Base-by-base conservation (phyloP, 1,140 invertebrate genomes). In the Eciton burchellii region DNA sequence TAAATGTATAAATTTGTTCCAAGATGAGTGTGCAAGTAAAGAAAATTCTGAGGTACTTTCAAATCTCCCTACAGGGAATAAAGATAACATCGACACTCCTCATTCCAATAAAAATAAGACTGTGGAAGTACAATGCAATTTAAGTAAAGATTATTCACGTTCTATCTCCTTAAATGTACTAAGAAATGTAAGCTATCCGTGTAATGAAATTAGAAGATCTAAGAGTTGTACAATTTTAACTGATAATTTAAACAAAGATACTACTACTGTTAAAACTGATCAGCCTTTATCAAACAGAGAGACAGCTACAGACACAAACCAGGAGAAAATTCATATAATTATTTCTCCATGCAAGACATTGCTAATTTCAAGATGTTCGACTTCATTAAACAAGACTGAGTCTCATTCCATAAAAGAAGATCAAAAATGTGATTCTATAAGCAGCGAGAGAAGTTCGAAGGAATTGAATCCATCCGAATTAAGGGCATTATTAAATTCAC, bases 1-100 rank as follows among this genome's bases (percentile, higher is more conserved):
- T 62, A 86, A 87, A 62, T 26, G 85, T 52, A 81, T 86, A 54
- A 43, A 87, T 62, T 35, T 79, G 29, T 68, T 73, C 62, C 24
- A 74, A n/a, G 49, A 26, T 47, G 49, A 45, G 21, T 12, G 57
- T 0, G 2, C 70, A 12, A 59, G 19, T 9, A 63, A 60, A 3
- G 45, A 72, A 70, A 14, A 4, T 1, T 0, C 4, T 65, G 19
- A 41, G 47, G 26, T 49, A 57, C n/a, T 26, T 8, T 26, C 12
- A 29, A 52, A 43, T 24, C 5, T 3, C 0, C 24, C 35, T 47
- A 11, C 14, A 9, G 35, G 70, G 8, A 45, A 12, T 21, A 57
- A 2, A 41, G 8, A 1, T 12, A 12, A 2, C 1, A 14, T 54
- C 14, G 8, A 43, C n/a, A 0, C 8, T 56, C 0, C 2, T 6